Evolutionary conservation across 2,797 vertebrate genomes (phyloP), one percentile per base, ranked within the genome.

Genomic region (Enteromius treurensis): DNA sequence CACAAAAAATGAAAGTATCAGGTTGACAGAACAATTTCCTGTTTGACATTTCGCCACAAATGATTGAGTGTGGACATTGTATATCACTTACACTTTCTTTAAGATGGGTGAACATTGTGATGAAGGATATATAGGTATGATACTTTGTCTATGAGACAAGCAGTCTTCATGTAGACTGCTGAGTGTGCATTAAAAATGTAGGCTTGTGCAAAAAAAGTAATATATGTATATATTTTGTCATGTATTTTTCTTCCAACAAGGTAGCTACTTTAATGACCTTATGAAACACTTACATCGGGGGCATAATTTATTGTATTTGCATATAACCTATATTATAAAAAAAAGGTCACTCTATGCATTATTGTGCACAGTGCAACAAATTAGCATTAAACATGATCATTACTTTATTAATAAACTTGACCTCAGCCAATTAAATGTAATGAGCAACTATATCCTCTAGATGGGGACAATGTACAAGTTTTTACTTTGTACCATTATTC

Each of bases 361-460:
- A 13, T 32, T 64, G 32, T 34, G 13, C 26, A 53, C 10, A 51
- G 10, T 3, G 15, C 15, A 51, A 51, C 1, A 73, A 73, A 51
- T 21, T 10, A 3, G 23, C 17, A 32, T 73, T 73, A 51, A 32
- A 51, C 26, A 71, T 45, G 42, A 70, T 26, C 13, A 45, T 26
- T 3, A 1, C 1, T 15, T 4, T 10, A 29, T 11, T 32, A 73
- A 47, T 29, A 49, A 51, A 51, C 37, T 29, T 23, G 4, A 49
- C 40, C n/a, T 68, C 0, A 9, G 1, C 19, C 14, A 7, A 13
- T 49, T 73, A 60, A 3, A 80, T 64, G 81, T 42, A 77, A 74
- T 86, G 58, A 53, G 45, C 15, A 45, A 6, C 11, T 70, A 49
- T 21, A n/a, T 70, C 79, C 88, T 87, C 82, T 88, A 87, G 86